phyloP scores from a whole-genome alignment of 2,113 vertebrate species.

The Crotalus helleri region DNA sequence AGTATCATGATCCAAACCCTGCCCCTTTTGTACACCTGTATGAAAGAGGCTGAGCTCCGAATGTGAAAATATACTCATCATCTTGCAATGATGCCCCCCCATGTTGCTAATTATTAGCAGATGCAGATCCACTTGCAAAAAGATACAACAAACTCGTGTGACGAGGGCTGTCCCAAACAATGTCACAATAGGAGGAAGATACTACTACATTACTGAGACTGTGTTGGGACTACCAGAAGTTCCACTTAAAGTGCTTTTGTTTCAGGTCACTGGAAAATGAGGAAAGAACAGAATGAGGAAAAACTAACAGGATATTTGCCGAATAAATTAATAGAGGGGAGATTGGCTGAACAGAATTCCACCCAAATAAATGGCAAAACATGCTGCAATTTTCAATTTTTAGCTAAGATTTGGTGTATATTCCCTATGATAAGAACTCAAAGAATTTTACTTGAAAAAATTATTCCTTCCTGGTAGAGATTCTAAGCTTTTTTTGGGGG shows the following conservation, averaged over 20 bases:
- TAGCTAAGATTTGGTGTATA: slow-evolving; percentile 8
- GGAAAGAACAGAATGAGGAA: neutral
- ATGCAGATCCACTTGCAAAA: neutral
- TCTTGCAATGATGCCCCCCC: neutral
- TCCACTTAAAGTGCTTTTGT: neutral
- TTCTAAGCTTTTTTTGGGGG: neutral
- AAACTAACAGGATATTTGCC: neutral
- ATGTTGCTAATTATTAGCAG: neutral
- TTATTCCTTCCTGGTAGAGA: neutral
- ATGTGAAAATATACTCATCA: neutral
- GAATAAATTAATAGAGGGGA: neutral
- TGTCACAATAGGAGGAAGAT: neutral
- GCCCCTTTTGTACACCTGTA: neutral
- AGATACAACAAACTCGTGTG: neutral
- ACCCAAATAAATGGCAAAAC: neutral
- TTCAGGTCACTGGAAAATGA: neutral
- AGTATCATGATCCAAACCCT: neutral
- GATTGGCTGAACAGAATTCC: neutral
- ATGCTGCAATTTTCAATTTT: neutral
- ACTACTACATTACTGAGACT: neutral
- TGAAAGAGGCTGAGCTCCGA: neutral
- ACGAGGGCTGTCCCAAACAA: neutral
- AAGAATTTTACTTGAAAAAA: neutral
- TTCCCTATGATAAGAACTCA: neutral
- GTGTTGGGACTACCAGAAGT: neutral